Percentiles rank a stretch among this genome's conserved stretches.
Conservation (phyloP, 2,888 invertebrate species). For the Platypus cylindrus region DNA sequence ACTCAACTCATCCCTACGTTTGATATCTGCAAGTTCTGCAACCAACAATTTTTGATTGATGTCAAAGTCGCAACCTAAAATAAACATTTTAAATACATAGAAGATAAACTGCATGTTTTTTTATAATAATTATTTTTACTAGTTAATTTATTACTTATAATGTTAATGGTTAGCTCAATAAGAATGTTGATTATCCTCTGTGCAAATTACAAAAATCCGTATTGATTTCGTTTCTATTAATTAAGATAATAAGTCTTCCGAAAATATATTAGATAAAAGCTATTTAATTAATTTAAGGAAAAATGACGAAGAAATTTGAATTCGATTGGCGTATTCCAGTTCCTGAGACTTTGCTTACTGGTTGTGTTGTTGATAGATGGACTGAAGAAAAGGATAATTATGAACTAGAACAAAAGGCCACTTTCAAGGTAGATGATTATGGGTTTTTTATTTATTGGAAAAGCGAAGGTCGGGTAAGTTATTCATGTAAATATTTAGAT, state of each 20-base stretch:
- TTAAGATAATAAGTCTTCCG: not conserved
- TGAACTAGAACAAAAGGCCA: slow-evolving; percentile 75
- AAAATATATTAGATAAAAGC: not conserved
- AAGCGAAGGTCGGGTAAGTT: slow-evolving; percentile 83
- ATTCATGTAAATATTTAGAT: too few species aligned
- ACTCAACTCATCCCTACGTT: too few species aligned
- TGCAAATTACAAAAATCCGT: too few species aligned
- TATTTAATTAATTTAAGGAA: not conserved
- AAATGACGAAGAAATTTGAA: slow-evolving; percentile 96
- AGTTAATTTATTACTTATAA: too few species aligned
- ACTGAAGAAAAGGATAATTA: slow-evolving; percentile 93
- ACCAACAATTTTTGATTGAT: too few species aligned
- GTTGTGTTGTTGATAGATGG: slow-evolving; percentile 93
- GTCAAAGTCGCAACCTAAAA: too few species aligned
- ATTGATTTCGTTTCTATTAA: not conserved
- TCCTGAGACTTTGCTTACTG: slow-evolving; percentile 72
- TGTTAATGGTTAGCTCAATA: too few species aligned
- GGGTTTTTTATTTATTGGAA: slow-evolving; percentile 99
- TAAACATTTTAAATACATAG: too few species aligned
- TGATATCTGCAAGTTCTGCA: too few species aligned
- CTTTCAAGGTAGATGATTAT: slow-evolving; percentile 92
- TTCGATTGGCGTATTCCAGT: slow-evolving; percentile 97
- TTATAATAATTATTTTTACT: too few species aligned
- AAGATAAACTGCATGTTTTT: too few species aligned
- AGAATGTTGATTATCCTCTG: too few species aligned